These are phyloP conservation scores for Thunnus thynnus DNA, from an alignment of 2,113 vertebrate genomes.

Conservation along the genomic window DNA sequence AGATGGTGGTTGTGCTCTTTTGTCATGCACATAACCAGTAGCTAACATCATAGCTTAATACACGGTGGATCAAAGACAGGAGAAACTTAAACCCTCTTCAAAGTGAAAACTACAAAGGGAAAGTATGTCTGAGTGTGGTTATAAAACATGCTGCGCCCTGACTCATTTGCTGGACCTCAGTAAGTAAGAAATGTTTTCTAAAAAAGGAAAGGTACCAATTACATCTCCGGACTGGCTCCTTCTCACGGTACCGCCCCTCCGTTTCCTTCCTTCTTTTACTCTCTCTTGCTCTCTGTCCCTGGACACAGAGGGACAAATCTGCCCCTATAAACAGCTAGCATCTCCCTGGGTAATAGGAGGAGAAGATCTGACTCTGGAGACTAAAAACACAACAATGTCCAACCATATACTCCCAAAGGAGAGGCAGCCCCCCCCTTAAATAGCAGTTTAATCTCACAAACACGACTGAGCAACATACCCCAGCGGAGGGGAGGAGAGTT, in stretches of 20 bases:
- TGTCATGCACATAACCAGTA: conserved; percentile 65
- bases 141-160: conserved; percentile 67
- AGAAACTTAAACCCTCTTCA: conserved; percentile 70
- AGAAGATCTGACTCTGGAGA: conserved; percentile 38
- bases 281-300: conserved; percentile 15
- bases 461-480: not conserved
- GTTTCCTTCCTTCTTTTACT: conserved; percentile 59
- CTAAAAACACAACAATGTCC: conserved; percentile 34
- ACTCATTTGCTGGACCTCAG: conserved; percentile 75
- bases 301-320: conserved; percentile 44
- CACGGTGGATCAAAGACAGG: conserved; percentile 59
- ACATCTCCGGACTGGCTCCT: conserved; percentile 71
- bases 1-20: conserved; percentile 37
- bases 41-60: conserved; percentile 56
- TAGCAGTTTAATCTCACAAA: conserved; percentile 36
- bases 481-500: conserved; percentile 12
- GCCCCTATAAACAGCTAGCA: conserved; percentile 57
- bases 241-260: conserved; percentile 61
- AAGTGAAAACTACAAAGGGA: conserved; percentile 78
- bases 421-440: conserved; percentile 34
- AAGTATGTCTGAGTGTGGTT: conserved; percentile 68
- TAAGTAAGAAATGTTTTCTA: conserved; percentile 74
- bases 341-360: conserved; percentile 57
- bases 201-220: conserved; percentile 83
- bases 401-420: conserved; percentile 39